Base-by-base conservation (phyloP, 1,140 invertebrate genomes). In the Drosophila prosaltans region DNA sequence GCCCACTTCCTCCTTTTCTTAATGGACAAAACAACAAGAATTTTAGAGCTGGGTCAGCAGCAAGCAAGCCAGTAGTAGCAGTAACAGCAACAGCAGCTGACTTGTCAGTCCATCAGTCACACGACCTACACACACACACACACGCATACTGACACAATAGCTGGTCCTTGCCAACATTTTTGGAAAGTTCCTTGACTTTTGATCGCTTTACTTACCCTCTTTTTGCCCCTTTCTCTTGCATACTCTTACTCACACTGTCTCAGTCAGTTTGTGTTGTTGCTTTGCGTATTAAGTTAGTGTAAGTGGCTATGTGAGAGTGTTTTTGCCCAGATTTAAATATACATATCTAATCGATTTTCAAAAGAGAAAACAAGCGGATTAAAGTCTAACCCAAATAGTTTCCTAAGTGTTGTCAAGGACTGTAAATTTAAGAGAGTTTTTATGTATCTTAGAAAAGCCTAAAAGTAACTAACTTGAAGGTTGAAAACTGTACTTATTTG, bases 21-120 rank as follows among this genome's bases (percentile, higher is more conserved):
- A 76, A 77, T 77, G 74, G 74, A 77, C 74, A 77, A 70, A 32
- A 76, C 59, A 76, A 76, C 59, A 76, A 63, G 65, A 69, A 76
- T 76, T 76, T 76, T 63, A 76, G 74, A 69, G 51, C 11, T 32
- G 58, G 24, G n/a, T 9, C 16, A 40, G 45, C 36, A 30, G 30
- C 26, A 39, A 39, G 51, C 21, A 51, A 30, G 32, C 6, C 8
- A 51, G 65, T 1, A 40, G 40, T 28, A 30, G 30, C 21, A 39
- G 51, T 3, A 51, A 58, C 32, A 74, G 65, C 71, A 65, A 43
- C 51, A 24, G 65, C 68, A 30, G 62, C 45, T 57, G 60, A 67
- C 43, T 62, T 55, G 43, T 48, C 41, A 68, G 65, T 41, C 65
- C 80, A 78, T 82, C 80, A 69, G 61, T 72, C 72, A 58, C 55